phyloP scores from a whole-genome alignment of 2,888 invertebrate genomes.

The Busseola fusca region DNA sequence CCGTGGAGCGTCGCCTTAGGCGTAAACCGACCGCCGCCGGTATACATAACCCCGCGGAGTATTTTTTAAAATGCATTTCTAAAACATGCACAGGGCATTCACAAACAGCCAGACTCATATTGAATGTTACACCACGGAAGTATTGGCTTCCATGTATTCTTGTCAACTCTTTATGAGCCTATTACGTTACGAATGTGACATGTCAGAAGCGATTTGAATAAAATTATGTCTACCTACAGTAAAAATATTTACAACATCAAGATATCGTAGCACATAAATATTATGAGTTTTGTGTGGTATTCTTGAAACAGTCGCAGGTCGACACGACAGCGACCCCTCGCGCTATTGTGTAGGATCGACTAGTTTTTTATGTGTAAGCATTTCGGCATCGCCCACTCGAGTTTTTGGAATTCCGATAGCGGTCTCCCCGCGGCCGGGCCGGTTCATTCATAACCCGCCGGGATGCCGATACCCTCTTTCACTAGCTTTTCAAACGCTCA shows the following conservation, averaged over 20 bases:
- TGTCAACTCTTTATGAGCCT: slow-evolving; percentile 46
- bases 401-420: slow-evolving; percentile 85
- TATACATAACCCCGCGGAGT: slow-evolving; percentile 38
- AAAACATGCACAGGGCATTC: slow-evolving; percentile 49
- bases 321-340: slow-evolving; percentile 67
- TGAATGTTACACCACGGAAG: slow-evolving; percentile 44
- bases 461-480: slow-evolving; percentile 73
- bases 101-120: slow-evolving; percentile 35
- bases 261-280: slow-evolving; percentile 59
- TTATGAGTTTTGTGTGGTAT: slow-evolving; percentile 65
- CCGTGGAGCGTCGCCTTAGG: slow-evolving; percentile 66
- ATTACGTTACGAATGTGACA: slow-evolving; percentile 52
- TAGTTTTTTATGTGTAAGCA: slow-evolving; percentile 77
- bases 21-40: slow-evolving; percentile 53
- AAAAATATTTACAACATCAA: slow-evolving; percentile 51
- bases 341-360: slow-evolving; percentile 78
- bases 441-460: slow-evolving; percentile 86
- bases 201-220: slow-evolving; percentile 58
- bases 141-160: slow-evolving; percentile 43
- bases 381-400: slow-evolving; percentile 83
- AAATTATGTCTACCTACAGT: slow-evolving; percentile 36
- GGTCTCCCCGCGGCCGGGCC: slow-evolving; percentile 71
- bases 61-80: slow-evolving; percentile 50
- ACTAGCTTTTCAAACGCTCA: slow-evolving; percentile 68
- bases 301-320: slow-evolving; percentile 67